phyloP scores from a whole-genome alignment of 2,113 vertebrate genomes.

The Pluvialis apricaria region DNA sequence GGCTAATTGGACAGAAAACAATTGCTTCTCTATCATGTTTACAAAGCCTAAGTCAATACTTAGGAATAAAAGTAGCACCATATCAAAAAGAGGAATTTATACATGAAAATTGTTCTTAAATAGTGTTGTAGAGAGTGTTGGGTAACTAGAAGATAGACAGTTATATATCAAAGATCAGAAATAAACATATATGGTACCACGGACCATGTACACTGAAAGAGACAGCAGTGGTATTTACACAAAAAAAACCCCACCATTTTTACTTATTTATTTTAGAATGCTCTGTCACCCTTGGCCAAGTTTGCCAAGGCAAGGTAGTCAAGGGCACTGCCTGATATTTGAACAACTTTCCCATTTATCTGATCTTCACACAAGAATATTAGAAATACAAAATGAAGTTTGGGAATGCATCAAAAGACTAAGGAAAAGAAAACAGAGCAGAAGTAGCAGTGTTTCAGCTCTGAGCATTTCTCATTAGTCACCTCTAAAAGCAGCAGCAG shows the following conservation, averaged over 20 bases:
- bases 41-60: constrained; percentile 47
- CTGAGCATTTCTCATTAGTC: neutral
- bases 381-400: neutral
- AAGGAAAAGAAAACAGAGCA: neutral
- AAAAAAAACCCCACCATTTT: neutral
- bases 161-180: neutral
- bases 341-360: neutral
- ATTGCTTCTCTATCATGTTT: constrained; percentile 65
- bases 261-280: neutral
- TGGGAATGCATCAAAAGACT: neutral
- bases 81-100: constrained; percentile 38
- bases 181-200: neutral
- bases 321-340: neutral
- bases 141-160: neutral
- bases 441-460: neutral
- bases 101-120: neutral
- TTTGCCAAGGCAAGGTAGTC: neutral
- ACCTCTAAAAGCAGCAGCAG: neutral
- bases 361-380: neutral
- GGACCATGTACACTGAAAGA: neutral
- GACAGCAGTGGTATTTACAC: neutral
- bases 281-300: neutral
- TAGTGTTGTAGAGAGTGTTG: neutral
- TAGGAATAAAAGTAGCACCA: constrained; percentile 27
- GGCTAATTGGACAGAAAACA: constrained; percentile 75